A percentile compares a stretch with the other conserved stretches of the same genome.
Evolutionary conservation across 2,113 vertebrate species (phyloP).

Genomic region (Pteruthius melanotis): DNA sequence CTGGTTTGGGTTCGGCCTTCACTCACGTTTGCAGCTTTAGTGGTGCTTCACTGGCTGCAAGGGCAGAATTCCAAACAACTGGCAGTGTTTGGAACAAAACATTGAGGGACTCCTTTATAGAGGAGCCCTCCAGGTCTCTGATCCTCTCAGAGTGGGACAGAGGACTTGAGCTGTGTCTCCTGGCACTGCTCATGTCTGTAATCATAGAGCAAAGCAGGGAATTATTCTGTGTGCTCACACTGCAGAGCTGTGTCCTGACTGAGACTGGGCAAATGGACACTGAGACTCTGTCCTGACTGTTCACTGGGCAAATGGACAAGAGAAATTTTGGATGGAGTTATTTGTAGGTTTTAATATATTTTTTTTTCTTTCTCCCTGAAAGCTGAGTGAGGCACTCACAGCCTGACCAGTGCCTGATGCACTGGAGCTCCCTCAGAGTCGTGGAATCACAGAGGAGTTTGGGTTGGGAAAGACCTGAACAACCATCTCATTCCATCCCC

Average conservation of each 20-base stretch:
- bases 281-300: neutral
- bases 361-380: neutral
- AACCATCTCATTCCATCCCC: neutral
- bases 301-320: neutral
- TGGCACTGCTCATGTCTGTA: neutral
- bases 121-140: neutral
- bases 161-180: neutral
- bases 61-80: neutral
- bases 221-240: neutral
- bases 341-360: neutral
- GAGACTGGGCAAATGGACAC: no score
- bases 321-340: neutral
- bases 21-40: neutral
- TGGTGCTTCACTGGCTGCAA: rapidly evolving
- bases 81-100: neutral
- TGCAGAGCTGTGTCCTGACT: neutral
- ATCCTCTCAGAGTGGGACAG: neutral
- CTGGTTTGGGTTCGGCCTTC: neutral
- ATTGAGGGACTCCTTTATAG: neutral
- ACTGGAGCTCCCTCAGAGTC: neutral
- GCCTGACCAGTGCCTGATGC: neutral
- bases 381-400: neutral
- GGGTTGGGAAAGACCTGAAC: neutral
- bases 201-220: neutral
- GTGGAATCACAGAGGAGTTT: neutral